Percentiles rank a stretch among this genome's conserved stretches.
Conservation (phyloP, 2,888 invertebrate species). For the Tetragnatha montana region DNA sequence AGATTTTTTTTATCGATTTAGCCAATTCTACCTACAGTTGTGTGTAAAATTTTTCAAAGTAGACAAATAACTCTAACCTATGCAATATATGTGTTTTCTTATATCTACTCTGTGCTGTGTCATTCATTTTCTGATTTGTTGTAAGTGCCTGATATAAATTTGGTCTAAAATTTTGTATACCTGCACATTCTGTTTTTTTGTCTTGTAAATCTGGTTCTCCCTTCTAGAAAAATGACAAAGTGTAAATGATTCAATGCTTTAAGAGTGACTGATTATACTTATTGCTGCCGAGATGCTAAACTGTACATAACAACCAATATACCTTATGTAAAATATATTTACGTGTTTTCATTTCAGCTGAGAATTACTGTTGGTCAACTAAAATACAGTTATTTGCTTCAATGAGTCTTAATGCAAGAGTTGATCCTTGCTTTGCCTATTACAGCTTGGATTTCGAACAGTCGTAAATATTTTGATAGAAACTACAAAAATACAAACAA, state of each 20-base stretch:
- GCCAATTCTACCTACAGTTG: not conserved
- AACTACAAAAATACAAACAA: not conserved
- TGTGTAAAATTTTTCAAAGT: conserved; percentile 11
- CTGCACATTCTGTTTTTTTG: conserved; percentile 6
- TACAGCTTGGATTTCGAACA: not conserved
- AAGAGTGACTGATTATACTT: conserved; percentile 15
- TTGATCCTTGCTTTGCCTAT: not conserved
- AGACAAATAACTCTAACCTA: conserved; percentile 12
- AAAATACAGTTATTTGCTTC: not conserved
- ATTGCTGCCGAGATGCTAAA: conserved; percentile 26
- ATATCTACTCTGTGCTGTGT: conserved; percentile 31
- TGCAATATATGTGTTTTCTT: conserved; percentile 35
- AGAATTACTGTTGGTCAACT: not conserved
- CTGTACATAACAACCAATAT: conserved; percentile 33
- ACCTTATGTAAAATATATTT: conserved; percentile 38
- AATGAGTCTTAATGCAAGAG: not conserved
- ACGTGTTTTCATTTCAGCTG: conserved; percentile 24
- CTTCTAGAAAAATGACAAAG: not conserved
- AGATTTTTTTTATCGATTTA: conserved; percentile 9
- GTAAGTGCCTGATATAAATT: conserved; percentile 47
- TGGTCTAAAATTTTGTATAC: conserved; percentile 19
- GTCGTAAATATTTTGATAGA: not conserved
- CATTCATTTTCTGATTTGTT: conserved; percentile 48
- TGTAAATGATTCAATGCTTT: not conserved
- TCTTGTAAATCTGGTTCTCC: conserved; percentile 10